A percentile compares a stretch with the other conserved stretches of the same genome.
phyloP scores from a whole-genome alignment of 2,888 invertebrate species.

The Barypeithes pellucidus region DNA sequence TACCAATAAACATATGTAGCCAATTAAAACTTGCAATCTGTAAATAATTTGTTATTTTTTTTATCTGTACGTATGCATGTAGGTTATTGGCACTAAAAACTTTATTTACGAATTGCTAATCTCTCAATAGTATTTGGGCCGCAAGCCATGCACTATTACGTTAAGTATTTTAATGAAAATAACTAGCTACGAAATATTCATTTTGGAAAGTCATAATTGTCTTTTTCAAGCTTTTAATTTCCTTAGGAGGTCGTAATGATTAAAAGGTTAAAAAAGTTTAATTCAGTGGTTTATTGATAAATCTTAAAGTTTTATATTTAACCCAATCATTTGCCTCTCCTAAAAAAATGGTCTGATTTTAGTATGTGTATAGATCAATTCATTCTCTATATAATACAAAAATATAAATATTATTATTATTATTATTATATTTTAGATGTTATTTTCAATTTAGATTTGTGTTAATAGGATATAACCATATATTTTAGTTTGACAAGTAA shows the following conservation, averaged over 20 bases:
- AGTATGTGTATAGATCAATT: too few species aligned
- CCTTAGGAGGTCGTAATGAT: conserved; percentile 5
- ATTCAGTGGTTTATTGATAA: background rate
- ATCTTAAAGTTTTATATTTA: background rate
- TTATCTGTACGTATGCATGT: too few species aligned
- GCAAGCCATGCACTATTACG: background rate
- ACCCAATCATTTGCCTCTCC: background rate
- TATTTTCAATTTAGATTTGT: too few species aligned
- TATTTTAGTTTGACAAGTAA: too few species aligned
- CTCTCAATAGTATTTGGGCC: background rate
- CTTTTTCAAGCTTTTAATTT: conserved; percentile 3
- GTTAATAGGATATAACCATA: too few species aligned
- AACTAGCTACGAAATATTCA: conserved; percentile 1
- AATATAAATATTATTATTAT: too few species aligned
- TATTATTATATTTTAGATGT: too few species aligned
- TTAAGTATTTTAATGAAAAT: conserved; percentile 5
- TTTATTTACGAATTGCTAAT: background rate
- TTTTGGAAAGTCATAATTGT: conserved; percentile 7
- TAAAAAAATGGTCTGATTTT: too few species aligned
- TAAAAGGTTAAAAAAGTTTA: conserved; percentile 15
- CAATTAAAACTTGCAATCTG: too few species aligned
- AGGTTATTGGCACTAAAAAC: background rate
- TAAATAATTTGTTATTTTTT: too few species aligned
- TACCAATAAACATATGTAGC: too few species aligned
- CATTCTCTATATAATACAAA: too few species aligned